Base-by-base conservation (phyloP, 2,888 invertebrate genomes). In the Stictocephala bisonia region DNA sequence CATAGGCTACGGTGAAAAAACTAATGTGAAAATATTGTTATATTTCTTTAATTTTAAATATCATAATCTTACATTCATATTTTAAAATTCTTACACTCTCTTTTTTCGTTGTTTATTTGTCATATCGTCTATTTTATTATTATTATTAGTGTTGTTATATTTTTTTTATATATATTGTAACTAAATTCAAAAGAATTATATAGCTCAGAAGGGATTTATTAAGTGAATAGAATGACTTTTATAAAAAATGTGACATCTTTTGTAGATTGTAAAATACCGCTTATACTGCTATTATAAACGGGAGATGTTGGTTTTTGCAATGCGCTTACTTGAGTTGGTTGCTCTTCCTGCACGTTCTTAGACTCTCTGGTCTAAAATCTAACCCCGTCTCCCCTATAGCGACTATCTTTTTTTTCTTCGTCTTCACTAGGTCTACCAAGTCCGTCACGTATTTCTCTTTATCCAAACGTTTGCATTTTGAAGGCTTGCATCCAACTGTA, bases 311-410 rank as follows among this genome's bases (percentile, higher is more conserved):
- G n/a, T n/a, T n/a, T n/a, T n/a, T n/a, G n/a, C n/a, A n/a, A n/a
- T n/a, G n/a, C n/a, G 3, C n/a, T 53, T 53, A 53, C 53, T 53
- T 13, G 24, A 53, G 53, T 26, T 53, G 53, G n/a, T 53, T 27
- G n/a, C 27, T 24, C 15, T 53, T 53, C 11, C 15, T 20, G 15
- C 53, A 53, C 3, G 3, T 26, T 6, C 2, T 27, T 20, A 53
- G 18, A 15, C 53, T 27, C 18, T 53, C 53, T 1, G 26, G n/a
- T 4, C 27, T 53, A 20, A 7, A 53, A 27, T 53, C 26, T 4
- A 53, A 27, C 6, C 53, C 53, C n/a, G 27, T 27, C 27, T 26
- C 27, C 11, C 53, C 53, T 3, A 53, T 27, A 1, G 53, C 53
- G 27, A 26, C 24, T 6, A 26, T 27, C n/a, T 53, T 53, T 27